Conservation (phyloP, 2,888 invertebrate genomes). For the Agrotis exclamationis region DNA sequence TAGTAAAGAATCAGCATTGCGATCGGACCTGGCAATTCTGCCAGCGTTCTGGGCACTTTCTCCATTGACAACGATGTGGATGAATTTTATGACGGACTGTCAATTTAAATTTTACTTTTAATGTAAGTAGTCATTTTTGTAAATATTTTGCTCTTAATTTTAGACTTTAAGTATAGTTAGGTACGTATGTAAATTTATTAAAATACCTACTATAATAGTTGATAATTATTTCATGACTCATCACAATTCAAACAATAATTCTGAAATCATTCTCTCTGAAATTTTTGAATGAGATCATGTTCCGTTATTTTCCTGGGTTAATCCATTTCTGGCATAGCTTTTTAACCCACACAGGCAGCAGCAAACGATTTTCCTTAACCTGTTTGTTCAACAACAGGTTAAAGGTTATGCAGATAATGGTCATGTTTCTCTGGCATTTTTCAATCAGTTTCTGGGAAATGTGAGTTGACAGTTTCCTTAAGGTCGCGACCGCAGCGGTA, state of each 20-base stretch:
- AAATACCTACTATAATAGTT: no score
- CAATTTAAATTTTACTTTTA: no score
- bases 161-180: no score
- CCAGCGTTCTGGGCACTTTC: no score
- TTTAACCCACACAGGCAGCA: conserved; percentile 4
- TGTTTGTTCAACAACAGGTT: conserved; percentile 36
- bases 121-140: no score
- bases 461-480: not conserved
- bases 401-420: conserved; percentile 39
- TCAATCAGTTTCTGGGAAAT: conserved; percentile 9
- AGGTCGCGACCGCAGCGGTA: not conserved
- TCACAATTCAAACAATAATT: conserved; percentile 3
- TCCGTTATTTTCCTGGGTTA: conserved; percentile 25
- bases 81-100: no score
- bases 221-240: no score
- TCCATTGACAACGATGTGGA: no score
- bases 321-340: conserved; percentile 13
- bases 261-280: conserved; percentile 18
- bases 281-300: conserved; percentile 33
- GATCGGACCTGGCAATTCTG: no score
- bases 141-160: no score
- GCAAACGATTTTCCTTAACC: conserved; percentile 36
- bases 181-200: no score
- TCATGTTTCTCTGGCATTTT: conserved; percentile 11
- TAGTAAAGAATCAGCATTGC: no score